Percentiles rank a stretch among this genome's conserved stretches.
phyloP scores from a whole-genome alignment of 2,113 vertebrate genomes.

The Scartelaos histophorus region DNA sequence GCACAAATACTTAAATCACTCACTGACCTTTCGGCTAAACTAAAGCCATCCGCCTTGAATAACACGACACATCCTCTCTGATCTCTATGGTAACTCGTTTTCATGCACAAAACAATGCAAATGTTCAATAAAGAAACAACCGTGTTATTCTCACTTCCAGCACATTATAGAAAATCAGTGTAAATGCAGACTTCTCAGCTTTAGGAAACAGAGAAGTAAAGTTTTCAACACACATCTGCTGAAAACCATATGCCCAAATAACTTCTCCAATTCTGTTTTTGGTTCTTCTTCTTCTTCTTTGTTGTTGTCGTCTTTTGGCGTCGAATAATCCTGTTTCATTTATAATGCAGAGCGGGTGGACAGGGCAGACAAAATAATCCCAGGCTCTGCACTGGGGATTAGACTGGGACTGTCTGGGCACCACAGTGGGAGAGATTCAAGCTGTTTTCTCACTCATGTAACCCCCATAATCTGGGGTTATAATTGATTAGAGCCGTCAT shows the following conservation, averaged over 20 bases:
- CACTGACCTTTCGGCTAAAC: conserved; percentile 11
- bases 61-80: conserved; percentile 10
- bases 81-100: conserved; percentile 46
- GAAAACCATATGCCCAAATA: not conserved
- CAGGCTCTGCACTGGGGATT: conserved; percentile 63
- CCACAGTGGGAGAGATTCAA: conserved; percentile 49
- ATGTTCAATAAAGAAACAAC: conserved; percentile 20
- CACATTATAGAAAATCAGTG: conserved; percentile 30
- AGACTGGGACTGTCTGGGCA: conserved; percentile 64
- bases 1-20: not conserved
- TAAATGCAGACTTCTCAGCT: conserved; percentile 45
- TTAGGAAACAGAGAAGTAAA: conserved; percentile 27
- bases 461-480: conserved; percentile 12
- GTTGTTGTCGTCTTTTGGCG: not conserved
- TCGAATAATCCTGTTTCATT: conserved; percentile 56
- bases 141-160: conserved; percentile 9
- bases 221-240: conserved; percentile 4
- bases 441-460: conserved; percentile 45
- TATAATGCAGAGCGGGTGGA: conserved; percentile 41
- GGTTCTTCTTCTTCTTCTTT: not conserved
- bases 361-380: conserved; percentile 65
- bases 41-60: conserved; percentile 35
- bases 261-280: not conserved
- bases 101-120: conserved; percentile 36
- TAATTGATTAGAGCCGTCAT: conserved; percentile 35